Evolutionary conservation across 2,888 invertebrate species (phyloP).

Genomic region (Tanypteryx hageni): DNA sequence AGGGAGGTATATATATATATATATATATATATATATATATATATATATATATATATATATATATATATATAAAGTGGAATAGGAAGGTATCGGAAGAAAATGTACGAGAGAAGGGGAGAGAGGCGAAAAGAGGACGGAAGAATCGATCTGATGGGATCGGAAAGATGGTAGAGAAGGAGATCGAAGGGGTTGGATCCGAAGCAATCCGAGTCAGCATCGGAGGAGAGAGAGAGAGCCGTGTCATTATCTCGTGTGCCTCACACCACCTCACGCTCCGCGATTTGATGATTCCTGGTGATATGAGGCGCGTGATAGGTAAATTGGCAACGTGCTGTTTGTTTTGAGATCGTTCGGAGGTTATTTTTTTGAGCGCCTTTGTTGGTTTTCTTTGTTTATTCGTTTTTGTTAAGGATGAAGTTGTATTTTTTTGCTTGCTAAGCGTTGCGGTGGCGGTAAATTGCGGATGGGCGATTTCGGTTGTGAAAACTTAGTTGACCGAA

Average conservation of each 20-base stretch:
- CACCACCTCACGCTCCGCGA: neutral
- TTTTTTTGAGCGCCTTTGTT: neutral
- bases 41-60: too few relatives aligned
- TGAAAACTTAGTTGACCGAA: neutral
- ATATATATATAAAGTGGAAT: neutral
- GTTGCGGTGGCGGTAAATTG: neutral
- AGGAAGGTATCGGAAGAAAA: conserved; percentile 12
- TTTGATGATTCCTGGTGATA: conserved; percentile 30
- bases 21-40: too few relatives aligned
- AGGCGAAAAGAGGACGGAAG: neutral
- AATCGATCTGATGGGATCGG: neutral
- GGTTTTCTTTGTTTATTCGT: neutral
- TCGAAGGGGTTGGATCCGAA: neutral
- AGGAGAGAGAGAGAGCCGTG: neutral
- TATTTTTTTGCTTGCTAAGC: too few relatives aligned
- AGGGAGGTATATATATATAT: too few relatives aligned
- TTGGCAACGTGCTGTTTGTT: conserved; percentile 19
- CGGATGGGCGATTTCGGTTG: neutral
- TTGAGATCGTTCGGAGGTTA: neutral
- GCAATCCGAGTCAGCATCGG: neutral
- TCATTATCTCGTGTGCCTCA: conserved; percentile 12
- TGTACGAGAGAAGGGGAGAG: neutral
- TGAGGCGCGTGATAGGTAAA: conserved; percentile 23
- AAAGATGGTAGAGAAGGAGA: neutral
- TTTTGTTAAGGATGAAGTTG: neutral